Conservation (phyloP, 2,888 invertebrate genomes). For the Chouioia cunea region DNA sequence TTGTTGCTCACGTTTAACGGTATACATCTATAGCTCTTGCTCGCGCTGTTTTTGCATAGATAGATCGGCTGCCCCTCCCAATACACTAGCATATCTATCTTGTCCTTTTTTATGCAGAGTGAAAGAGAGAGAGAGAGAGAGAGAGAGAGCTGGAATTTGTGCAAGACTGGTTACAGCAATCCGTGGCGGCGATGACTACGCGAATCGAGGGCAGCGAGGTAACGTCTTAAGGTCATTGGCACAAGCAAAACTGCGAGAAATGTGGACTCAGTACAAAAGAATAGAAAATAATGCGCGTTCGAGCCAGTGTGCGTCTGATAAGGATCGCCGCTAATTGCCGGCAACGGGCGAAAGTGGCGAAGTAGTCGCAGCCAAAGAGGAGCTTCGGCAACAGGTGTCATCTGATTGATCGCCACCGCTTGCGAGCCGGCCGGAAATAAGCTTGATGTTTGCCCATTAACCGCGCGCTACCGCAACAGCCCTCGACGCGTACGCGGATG, state of each 20-base stretch:
- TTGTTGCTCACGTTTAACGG: no score
- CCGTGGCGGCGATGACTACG: no score
- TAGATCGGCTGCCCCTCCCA: no score
- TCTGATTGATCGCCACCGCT: conserved; percentile 67
- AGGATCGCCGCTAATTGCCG: conserved; percentile 66
- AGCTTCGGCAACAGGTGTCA: conserved; percentile 67
- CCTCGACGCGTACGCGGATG: conserved; percentile 21
- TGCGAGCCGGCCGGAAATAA: conserved; percentile 59
- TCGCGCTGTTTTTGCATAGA: no score
- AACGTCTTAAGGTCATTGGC: no score
- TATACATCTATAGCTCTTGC: no score
- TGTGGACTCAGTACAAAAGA: neutral
- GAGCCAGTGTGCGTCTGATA: conserved; percentile 52
- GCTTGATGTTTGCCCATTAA: conserved; percentile 60
- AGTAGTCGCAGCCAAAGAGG: conserved; percentile 58
- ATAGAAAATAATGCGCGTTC: neutral
- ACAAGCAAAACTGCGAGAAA: neutral
- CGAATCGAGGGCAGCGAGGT: no score
- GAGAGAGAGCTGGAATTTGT: neutral
- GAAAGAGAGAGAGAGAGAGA: neutral
- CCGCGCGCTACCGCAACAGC: neutral
- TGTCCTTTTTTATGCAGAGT: no score
- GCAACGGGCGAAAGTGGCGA: conserved; percentile 64
- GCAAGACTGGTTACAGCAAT: no score
- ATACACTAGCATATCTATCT: no score